Base-by-base conservation (phyloP, 2,113 vertebrate species). In the Fregata magnificens region DNA sequence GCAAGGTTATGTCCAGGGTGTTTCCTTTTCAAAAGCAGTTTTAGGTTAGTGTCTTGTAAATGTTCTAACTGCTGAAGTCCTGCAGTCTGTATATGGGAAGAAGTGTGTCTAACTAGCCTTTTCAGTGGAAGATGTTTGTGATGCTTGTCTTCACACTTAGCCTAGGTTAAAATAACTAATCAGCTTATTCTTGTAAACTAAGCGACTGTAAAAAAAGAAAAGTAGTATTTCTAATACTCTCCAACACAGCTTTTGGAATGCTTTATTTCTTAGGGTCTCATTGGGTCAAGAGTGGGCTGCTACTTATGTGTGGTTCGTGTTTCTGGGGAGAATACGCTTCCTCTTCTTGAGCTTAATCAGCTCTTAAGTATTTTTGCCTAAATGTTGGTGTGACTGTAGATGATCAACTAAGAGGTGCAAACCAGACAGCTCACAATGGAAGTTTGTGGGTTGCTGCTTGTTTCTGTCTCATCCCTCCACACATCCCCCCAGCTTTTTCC, bases 251-350 rank as follows among this genome's bases (percentile, higher is more conserved):
- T 89, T 67, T 74, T 76, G 9, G 16, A 59, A n/a, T 65, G 11
- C 34, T 42, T 78, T 81, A 38, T 56, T 90, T 80, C 10, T 82
- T 55, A 56, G 49, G 22, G 65, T 62, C 36, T 69, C 13, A 25
- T 44, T 32, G 61, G 31, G 47, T 80, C 16, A 15, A 40, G 56
- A 76, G 29, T 38, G 16, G 34, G 16, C 9, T 47, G n/a, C 22
- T 56, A 1, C 36, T 82, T 34, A 7, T 1, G 0, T 83, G 20
- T 15, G 3, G 31, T n/a, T 86, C 5, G 0, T 65, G 40, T 25
- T 70, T 72, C 34, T 76, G 44, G 10, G 26, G 13, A 78, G 14
- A 55, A 20, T 16, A 10, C n/a, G 8, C 25, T 49, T 34, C 34
- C 13, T 2, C 21, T 20, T 26, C 20, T 45, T 72, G 53, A 38